Conservation (phyloP, 1,140 invertebrate genomes). For the Hycleus cichorii region DNA sequence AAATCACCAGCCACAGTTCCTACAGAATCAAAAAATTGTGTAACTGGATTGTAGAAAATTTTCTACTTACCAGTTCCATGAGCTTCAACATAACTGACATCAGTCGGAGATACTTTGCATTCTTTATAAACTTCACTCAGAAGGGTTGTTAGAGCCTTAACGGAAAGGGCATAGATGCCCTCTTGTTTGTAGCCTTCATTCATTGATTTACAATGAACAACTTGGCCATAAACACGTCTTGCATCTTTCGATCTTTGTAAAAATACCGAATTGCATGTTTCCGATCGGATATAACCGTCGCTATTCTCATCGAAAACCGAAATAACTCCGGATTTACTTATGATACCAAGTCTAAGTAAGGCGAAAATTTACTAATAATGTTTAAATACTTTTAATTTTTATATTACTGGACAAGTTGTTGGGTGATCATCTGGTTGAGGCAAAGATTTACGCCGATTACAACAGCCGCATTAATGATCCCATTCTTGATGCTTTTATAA, state of each 20-base stretch:
- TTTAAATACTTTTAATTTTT: no score
- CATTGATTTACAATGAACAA: conserved; percentile 59
- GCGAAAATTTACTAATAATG: not conserved
- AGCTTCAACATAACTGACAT: conserved; percentile 78
- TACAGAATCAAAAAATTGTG: no score
- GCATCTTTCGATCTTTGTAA: conserved; percentile 76
- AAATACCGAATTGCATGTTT: conserved; percentile 68
- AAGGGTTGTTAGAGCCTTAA: conserved; percentile 68
- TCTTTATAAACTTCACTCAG: conserved; percentile 80
- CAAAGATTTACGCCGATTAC: conserved; percentile 78
- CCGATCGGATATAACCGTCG: conserved; percentile 66
- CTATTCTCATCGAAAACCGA: conserved; percentile 83
- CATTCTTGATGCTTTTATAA: conserved; percentile 62
- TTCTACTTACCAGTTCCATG: conserved; percentile 68
- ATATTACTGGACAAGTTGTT: conserved; percentile 66
- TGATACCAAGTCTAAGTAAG: conserved; percentile 63
- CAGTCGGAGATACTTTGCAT: conserved; percentile 61
- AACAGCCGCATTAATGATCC: conserved; percentile 77
- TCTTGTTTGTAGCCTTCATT: conserved; percentile 71
- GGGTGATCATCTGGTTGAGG: conserved; percentile 76
- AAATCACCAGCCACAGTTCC: conserved; percentile 70
- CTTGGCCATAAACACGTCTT: conserved; percentile 60
- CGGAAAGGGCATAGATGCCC: conserved; percentile 88
- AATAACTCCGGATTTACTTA: conserved; percentile 77
- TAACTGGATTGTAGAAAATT: no score